Conservation (phyloP, 2,888 invertebrate genomes). For the Leistus spinibarbis region DNA sequence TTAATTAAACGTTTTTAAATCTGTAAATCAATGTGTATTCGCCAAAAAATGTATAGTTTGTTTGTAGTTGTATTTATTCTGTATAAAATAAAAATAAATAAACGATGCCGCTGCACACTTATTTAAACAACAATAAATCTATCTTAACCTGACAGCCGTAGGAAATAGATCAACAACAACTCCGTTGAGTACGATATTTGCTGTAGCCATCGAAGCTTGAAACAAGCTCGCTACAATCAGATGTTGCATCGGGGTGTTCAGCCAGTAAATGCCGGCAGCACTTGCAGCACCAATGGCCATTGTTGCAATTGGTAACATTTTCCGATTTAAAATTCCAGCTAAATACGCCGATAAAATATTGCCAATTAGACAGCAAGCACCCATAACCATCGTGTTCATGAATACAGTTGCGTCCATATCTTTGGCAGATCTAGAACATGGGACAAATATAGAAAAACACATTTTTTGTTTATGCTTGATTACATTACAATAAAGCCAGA, state of each 20-base stretch:
- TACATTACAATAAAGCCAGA: no score
- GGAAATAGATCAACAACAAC: constrained; percentile 55
- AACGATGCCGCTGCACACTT: neutral
- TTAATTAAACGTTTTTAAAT: no score
- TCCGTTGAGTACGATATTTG: constrained; percentile 56
- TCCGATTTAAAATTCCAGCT: constrained; percentile 50
- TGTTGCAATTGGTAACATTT: constrained; percentile 53
- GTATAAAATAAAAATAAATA: no score
- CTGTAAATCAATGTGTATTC: no score
- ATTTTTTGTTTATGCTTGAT: no score
- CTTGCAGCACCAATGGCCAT: constrained; percentile 62
- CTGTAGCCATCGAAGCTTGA: constrained; percentile 59
- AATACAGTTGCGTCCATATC: constrained; percentile 68
- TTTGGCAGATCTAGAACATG: constrained; percentile 59
- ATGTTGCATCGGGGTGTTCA: constrained; percentile 63
- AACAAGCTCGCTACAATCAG: constrained; percentile 63
- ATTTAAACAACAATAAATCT: neutral
- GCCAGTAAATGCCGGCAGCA: constrained; percentile 66
- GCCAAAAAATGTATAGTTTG: no score
- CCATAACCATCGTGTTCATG: constrained; percentile 69
- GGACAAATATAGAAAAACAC: neutral
- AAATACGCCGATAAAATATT: constrained; percentile 69
- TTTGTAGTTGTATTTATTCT: no score
- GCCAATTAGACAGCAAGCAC: constrained; percentile 67
- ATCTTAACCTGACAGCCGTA: constrained; percentile 46